Evolutionary conservation across 2,113 vertebrate genomes (phyloP), one percentile per base, ranked within the genome.

Genomic region (Chloebia gouldiae): DNA sequence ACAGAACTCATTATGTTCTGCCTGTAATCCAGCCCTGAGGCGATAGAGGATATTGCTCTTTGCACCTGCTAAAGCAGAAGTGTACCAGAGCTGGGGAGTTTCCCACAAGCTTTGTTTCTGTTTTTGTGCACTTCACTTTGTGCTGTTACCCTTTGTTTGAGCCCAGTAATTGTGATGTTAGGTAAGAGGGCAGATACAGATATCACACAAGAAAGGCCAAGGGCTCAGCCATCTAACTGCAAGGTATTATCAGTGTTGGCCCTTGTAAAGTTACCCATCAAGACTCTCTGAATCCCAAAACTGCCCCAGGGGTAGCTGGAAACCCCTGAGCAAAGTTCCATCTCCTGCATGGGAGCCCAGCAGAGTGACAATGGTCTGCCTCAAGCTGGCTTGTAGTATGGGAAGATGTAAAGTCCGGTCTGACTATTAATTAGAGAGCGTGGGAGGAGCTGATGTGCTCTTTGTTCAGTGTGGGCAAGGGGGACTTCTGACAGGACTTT

Each of bases 111-210:
- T 85, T 84, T 90, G 24, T 60, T 86, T 84, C 56, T 89, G 66
- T 4, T 83, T 72, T 83, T 45, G 44, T 7, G 9, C 27, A 16
- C 28, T 81, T 72, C 27, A 16, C 28, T 81, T 72, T 20, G 30
- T 88, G 63, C 85, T 92, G 81, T 77, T 90, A 69, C 50, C 78
- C 81, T 91, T 77, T 31, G 75, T 85, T 92, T 95, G 91, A 95
- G 92, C 78, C 59, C 42, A 69, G 9, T 88, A 50, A 94, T 69
- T 10, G n/a, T 8, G 3, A 10, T 44, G 25, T 66, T 80, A 61
- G 66, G 51, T 56, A 17, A 64, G 51, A 8, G 7, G 19, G 42
- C 66, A 59, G 57, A 73, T 80, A 76, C 0, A 78, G 77, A 8
- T 72, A 64, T 53, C 20, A 61, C 11, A 23, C 10, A 27, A 80